Base-by-base conservation (phyloP, 2,888 invertebrate genomes). In the Tribolium freemani region DNA sequence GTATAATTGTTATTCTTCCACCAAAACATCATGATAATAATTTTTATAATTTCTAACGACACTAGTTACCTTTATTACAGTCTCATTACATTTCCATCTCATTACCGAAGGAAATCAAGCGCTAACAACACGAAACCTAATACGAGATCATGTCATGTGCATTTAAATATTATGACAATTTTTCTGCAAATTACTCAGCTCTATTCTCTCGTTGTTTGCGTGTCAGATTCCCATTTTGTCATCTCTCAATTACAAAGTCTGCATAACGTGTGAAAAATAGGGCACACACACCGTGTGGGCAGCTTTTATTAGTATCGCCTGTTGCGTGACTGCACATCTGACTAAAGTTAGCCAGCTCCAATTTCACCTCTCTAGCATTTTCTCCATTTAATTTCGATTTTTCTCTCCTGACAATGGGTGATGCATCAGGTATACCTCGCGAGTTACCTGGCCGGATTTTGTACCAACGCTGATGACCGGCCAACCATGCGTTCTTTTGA, bases 391-490 rank as follows among this genome's bases (percentile, higher is more conserved):
- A 16, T 13, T 48, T 10, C 6, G 13, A 48, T 48, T 48, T 48
- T 45, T 10, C 45, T 10, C 45, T 44, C 3, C 38, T n/a, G n/a
- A 38, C 38, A 38, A 38, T 38, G 38, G 38, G 38, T 3, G 26
- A 26, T 26, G 26, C 26, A 63, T 54, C 38, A n/a, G 56, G 54
- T 44, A 63, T 26, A 26, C 63, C 63, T 56, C 63, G 61, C 70
- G 56, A 79, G 72, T 76, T 79, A 80, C 81, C 81, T 80, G 81
- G 77, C 74, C 74, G 73, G 74, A 74, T 77, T 75, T 77, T 66
- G 53, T 72, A 68, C 58, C 64, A 75, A 75, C 76, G 77, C 75
- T 76, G 75, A 75, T 78, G 78, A 77, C 76, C 79, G 76, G 71
- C 71, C 75, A 73, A 73, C 72, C 73, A 71, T 74, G 69, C 75